Conservation (phyloP, 2,113 vertebrate genomes). For the Cyphomyrus discorhynchus region DNA sequence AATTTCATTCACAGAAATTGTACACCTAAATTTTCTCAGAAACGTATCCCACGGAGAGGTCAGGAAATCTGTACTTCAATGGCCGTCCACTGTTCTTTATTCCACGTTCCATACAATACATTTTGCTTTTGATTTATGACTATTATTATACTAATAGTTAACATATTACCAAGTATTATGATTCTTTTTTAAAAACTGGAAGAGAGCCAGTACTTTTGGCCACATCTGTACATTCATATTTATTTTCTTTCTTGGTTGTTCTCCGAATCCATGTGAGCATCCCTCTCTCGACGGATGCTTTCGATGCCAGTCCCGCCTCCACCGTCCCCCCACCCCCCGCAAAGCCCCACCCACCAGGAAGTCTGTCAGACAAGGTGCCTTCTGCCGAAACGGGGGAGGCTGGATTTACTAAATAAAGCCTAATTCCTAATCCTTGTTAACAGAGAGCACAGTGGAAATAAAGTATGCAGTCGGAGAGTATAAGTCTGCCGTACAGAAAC, state of each 20-base stretch:
- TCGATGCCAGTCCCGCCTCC: background rate
- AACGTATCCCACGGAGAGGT: background rate
- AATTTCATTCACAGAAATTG: background rate
- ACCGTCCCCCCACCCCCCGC: background rate
- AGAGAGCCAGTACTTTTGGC: background rate
- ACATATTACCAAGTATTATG: background rate
- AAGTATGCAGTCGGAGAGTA: slow-evolving; percentile 22
- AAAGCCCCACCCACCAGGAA: slow-evolving; percentile 11
- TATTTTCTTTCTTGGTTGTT: slow-evolving; percentile 39
- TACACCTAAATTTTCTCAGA: background rate
- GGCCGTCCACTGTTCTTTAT: background rate
- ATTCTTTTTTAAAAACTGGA: slow-evolving; percentile 7
- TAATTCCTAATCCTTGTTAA: slow-evolving; percentile 36
- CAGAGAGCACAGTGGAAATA: background rate
- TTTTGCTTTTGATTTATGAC: background rate
- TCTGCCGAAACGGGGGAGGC: slow-evolving; percentile 24
- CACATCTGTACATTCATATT: background rate
- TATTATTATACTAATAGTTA: background rate
- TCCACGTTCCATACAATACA: background rate
- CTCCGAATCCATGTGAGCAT: slow-evolving; percentile 45
- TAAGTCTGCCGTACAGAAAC: background rate
- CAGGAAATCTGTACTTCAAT: background rate
- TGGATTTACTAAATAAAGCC: slow-evolving; percentile 57
- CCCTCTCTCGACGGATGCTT: background rate
- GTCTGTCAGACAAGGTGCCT: slow-evolving; percentile 26